A percentile compares a stretch with the other conserved stretches of the same genome.
phyloP scores from a whole-genome alignment of 2,888 invertebrate genomes.

The Drosophila niveifrons region DNA sequence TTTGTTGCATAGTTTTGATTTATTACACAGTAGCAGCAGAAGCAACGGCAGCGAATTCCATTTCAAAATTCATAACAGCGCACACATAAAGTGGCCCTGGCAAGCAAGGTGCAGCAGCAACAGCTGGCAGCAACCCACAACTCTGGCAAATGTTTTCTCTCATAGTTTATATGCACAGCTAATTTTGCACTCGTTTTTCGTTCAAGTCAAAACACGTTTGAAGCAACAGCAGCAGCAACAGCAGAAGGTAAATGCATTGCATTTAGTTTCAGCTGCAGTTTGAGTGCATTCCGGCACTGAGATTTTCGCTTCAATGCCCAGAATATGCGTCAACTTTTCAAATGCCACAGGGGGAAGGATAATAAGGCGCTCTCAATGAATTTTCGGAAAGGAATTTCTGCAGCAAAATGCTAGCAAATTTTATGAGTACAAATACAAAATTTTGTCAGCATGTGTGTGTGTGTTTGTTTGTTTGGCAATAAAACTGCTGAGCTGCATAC shows the following conservation, averaged over 20 bases:
- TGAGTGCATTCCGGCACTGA: conserved; percentile 30
- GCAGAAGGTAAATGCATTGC: conserved; percentile 32
- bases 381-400: conserved; percentile 26
- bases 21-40: conserved; percentile 66
- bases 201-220: conserved; percentile 37
- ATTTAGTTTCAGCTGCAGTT: conserved; percentile 30
- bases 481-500: conserved; percentile 15
- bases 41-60: conserved; percentile 65
- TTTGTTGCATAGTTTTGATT: conserved; percentile 81
- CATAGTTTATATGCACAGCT: conserved; percentile 54
- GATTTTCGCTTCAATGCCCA: conserved; percentile 42
- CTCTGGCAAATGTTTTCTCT: conserved; percentile 44
- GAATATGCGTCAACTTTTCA: conserved; percentile 35
- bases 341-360: conserved; percentile 33
- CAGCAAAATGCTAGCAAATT: conserved; percentile 6
- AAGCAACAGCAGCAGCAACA: not conserved
- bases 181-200: conserved; percentile 35
- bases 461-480: conserved; percentile 1
- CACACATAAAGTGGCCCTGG: conserved; percentile 50
- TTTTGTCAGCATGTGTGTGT: not conserved
- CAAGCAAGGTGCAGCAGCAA: conserved; percentile 54
- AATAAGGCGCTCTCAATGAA: conserved; percentile 35
- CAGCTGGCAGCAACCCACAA: conserved; percentile 8
- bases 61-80: conserved; percentile 75
- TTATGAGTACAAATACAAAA: conserved; percentile 16